Conservation (phyloP, 2,797 vertebrate species). For the Poecilia gillii region DNA sequence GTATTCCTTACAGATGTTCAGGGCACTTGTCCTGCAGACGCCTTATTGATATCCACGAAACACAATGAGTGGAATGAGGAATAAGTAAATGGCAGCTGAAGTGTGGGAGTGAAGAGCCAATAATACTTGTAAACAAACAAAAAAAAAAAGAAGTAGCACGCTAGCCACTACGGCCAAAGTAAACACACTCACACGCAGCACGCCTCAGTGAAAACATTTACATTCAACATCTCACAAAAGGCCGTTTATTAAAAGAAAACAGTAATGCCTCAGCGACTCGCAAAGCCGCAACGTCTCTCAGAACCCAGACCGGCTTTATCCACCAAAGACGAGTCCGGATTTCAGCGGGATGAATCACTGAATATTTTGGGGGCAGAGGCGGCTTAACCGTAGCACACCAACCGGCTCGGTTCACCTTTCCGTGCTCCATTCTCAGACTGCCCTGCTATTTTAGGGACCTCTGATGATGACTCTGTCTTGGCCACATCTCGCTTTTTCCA, state of each 20-base stretch:
- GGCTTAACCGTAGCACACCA: slow-evolving; percentile 46
- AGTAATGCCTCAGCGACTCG: slow-evolving; percentile 57
- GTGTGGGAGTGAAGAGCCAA: slow-evolving; percentile 54
- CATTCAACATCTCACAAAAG: slow-evolving; percentile 62
- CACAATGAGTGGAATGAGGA: slow-evolving; percentile 33
- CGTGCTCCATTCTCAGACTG: slow-evolving; percentile 69
- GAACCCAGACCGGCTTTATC: slow-evolving; percentile 51
- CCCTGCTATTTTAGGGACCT: slow-evolving; percentile 72
- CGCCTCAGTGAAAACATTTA: slow-evolving; percentile 73
- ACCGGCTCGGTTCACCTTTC: slow-evolving; percentile 66
- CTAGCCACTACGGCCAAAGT: slow-evolving; percentile 50
- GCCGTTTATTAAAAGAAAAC: slow-evolving; percentile 77
- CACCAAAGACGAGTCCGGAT: slow-evolving; percentile 46
- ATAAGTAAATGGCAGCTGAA: slow-evolving; percentile 49
- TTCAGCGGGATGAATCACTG: slow-evolving; percentile 50
- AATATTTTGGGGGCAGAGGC: slow-evolving; percentile 39
- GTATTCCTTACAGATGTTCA: background rate
- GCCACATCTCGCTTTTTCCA: slow-evolving; percentile 79
- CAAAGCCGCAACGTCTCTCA: slow-evolving; percentile 58
- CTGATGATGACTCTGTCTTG: slow-evolving; percentile 78
- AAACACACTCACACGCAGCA: slow-evolving; percentile 60
- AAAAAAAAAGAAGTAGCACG: slow-evolving; percentile 22
- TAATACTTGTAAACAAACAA: slow-evolving; percentile 63
- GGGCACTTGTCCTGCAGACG: slow-evolving; percentile 18
- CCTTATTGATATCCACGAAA: slow-evolving; percentile 36